These are phyloP conservation scores for Elmis aenea DNA, from an alignment of 2,888 invertebrate species.

Conservation along the genomic window DNA sequence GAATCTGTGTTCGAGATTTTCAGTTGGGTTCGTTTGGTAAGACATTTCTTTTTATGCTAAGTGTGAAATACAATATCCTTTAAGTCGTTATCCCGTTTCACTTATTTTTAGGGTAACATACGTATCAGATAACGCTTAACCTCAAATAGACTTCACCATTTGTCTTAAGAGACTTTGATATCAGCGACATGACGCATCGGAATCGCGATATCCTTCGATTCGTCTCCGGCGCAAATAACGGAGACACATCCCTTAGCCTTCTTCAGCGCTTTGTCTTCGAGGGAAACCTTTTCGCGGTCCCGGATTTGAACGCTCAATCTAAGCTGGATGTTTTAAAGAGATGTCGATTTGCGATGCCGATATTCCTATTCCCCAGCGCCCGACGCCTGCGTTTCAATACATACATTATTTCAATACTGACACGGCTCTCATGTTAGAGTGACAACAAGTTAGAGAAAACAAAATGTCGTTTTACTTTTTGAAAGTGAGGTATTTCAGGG, in stretches of 20 bases:
- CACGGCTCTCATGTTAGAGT: constrained; percentile 1
- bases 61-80: no score
- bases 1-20: no score
- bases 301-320: constrained; percentile 21
- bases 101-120: no score
- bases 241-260: constrained; percentile 25
- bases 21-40: no score
- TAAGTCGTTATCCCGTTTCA: no score
- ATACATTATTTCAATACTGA: constrained; percentile 4
- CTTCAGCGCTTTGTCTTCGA: constrained; percentile 22
- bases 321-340: constrained; percentile 20
- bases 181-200: constrained; percentile 14
- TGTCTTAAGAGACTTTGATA: constrained; percentile 15
- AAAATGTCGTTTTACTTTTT: constrained; percentile 10
- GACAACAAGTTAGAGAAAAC: constrained; percentile 5
- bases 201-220: constrained; percentile 16
- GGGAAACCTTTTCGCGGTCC: constrained; percentile 20
- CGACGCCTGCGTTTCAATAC: not conserved
- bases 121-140: constrained; percentile 1
- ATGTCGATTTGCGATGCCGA: constrained; percentile 14
- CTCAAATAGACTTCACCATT: constrained; percentile 8
- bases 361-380: constrained; percentile 10
- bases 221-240: constrained; percentile 21
- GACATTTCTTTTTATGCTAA: no score
- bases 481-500: not conserved